Conservation (phyloP, 2,797 vertebrate species). For the Enteromius thamalakanensis region DNA sequence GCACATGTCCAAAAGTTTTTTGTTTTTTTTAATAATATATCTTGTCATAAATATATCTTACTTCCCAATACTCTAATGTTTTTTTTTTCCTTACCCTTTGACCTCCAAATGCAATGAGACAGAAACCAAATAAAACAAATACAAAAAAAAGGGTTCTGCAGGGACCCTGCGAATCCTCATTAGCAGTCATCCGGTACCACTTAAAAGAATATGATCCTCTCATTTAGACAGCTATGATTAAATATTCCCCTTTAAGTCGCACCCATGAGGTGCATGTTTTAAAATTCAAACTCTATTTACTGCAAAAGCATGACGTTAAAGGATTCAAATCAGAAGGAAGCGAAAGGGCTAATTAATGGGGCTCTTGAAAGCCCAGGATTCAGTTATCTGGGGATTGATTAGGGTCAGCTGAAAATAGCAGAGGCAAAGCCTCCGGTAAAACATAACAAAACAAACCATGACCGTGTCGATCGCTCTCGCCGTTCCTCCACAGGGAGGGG, state of each 20-base stretch:
- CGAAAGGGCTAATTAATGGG: slow-evolving; percentile 67
- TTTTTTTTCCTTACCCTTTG: slow-evolving; percentile 70
- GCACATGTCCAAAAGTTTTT: background rate
- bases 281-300: slow-evolving; percentile 72
- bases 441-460: slow-evolving; percentile 45
- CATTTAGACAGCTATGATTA: slow-evolving; percentile 69
- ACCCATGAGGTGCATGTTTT: slow-evolving; percentile 73
- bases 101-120: slow-evolving; percentile 70
- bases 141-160: slow-evolving; percentile 74
- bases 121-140: slow-evolving; percentile 63
- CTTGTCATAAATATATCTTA: background rate
- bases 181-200: slow-evolving; percentile 69
- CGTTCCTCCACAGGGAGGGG: background rate
- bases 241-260: slow-evolving; percentile 74
- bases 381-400: slow-evolving; percentile 60
- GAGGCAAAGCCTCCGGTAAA: slow-evolving; percentile 37
- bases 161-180: slow-evolving; percentile 66
- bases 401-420: slow-evolving; percentile 57
- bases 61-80: slow-evolving; percentile 56
- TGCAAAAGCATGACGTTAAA: slow-evolving; percentile 67
- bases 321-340: slow-evolving; percentile 66
- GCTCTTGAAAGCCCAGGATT: slow-evolving; percentile 66
- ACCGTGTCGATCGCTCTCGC: slow-evolving; percentile 6
- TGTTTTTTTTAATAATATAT: background rate
- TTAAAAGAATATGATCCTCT: slow-evolving; percentile 69